phyloP scores from a whole-genome alignment of 1,140 invertebrate genomes.

The Panagrolaimus sp. region DNA sequence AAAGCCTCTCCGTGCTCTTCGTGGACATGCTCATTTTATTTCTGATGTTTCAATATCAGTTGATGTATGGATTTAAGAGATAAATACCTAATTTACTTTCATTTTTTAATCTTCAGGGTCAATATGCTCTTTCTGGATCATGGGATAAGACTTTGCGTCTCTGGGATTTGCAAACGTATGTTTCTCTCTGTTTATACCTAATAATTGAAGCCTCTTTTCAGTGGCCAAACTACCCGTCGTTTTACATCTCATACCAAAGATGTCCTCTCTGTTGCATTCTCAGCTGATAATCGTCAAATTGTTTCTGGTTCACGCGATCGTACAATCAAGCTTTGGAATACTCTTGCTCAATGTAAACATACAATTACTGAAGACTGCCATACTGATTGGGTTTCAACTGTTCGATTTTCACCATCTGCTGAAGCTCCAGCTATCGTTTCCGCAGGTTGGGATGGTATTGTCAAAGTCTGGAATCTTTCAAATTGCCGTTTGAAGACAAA shows the following conservation, averaged over 20 bases:
- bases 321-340: conserved; percentile 99
- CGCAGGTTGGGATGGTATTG: conserved; percentile 93
- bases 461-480: conserved; percentile 98
- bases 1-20: conserved; percentile 79
- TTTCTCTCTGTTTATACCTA: conserved; percentile 21
- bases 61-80: too few species aligned
- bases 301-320: conserved; percentile 97
- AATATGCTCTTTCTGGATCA: conserved; percentile 96
- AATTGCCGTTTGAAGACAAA: conserved; percentile 99
- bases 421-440: conserved; percentile 97
- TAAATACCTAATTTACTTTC: too few species aligned
- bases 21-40: conserved; percentile 96
- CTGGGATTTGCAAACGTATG: conserved; percentile 88
- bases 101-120: too few species aligned
- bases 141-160: conserved; percentile 98
- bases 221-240: conserved; percentile 67
- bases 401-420: conserved; percentile 95
- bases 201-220: conserved; percentile 46
- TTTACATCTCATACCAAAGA: conserved; percentile 99
- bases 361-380: conserved; percentile 95
- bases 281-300: conserved; percentile 98
- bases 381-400: conserved; percentile 96
- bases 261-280: conserved; percentile 97
- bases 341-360: conserved; percentile 97
- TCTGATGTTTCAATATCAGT: conserved; percentile 97